Evolutionary conservation across 2,888 invertebrate genomes (phyloP), one percentile per base, ranked within the genome.

Genomic region (Dicranocentrus wangi): DNA sequence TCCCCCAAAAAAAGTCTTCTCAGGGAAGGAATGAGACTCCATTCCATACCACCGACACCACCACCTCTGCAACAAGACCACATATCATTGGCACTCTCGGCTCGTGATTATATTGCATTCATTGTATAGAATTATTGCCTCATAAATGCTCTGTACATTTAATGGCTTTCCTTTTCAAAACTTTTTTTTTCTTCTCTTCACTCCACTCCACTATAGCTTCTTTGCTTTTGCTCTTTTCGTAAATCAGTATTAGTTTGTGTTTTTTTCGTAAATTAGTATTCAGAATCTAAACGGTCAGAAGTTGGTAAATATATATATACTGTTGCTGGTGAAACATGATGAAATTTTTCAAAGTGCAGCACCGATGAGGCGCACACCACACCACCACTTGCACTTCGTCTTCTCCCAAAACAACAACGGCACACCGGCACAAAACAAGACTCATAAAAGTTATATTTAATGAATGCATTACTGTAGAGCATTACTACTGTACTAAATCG

Each of bases 141-240:
- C 69, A 70, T 70, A 70, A 70, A 70, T 25, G 69, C 21, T 69
- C 32, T 19, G 68, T 53, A 32, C 58, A n/a, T 70, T 70, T 70
- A 69, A 69, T 69, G 55, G 55, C 55, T 68, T 69, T 55, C 23
- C 69, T 39, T 70, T 70, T 42, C 23, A 58, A 58, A 55, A 10
- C 13, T 53, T 68, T 51, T 51, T n/a, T n/a, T 39, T 42, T 53
- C 13, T 32, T 2, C 42, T 32, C 25, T 55, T n/a, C n/a, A n/a
- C n/a, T 43, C 43, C 39, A 39, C 39, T 43, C 43, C 43, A 43
- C n/a, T n/a, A n/a, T n/a, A n/a, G n/a, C n/a, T n/a, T n/a, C n/a
- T n/a, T n/a, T n/a, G n/a, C n/a, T n/a, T n/a, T n/a, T n/a, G n/a
- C n/a, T n/a, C n/a, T n/a, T n/a, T n/a, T n/a, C n/a, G n/a, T n/a